These are phyloP conservation scores for Ernsta delagoae DNA, from an alignment of 2,888 invertebrate genomes.

Conservation along the genomic window DNA sequence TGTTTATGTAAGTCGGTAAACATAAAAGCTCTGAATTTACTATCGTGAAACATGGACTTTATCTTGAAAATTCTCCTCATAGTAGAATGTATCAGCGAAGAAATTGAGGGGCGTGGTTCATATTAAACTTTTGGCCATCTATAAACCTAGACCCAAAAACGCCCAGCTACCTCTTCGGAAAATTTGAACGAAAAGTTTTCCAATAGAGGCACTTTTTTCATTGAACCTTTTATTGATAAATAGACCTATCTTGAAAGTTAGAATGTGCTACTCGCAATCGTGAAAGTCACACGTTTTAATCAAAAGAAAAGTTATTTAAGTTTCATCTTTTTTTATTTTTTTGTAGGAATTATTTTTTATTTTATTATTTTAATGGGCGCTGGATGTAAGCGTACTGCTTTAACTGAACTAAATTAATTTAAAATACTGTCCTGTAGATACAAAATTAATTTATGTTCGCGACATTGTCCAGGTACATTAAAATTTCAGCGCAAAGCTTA, in stretches of 20 bases:
- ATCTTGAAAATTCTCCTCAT: conserved; percentile 23
- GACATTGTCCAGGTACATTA: no score
- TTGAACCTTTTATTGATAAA: conserved; percentile 5
- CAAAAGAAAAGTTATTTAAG: no score
- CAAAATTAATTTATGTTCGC: no score
- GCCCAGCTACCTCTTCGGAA: background rate
- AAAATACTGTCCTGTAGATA: no score
- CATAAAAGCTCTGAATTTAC: conserved; percentile 27
- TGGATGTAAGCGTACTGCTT: no score
- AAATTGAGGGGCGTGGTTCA: conserved; percentile 15
- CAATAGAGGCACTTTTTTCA: conserved; percentile 2
- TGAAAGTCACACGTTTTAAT: no score
- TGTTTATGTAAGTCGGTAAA: conserved; percentile 12
- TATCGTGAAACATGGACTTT: conserved; percentile 22
- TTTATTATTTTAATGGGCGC: no score
- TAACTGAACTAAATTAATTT: no score
- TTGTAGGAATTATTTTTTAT: no score
- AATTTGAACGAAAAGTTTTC: conserved; percentile 13
- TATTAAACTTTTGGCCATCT: conserved; percentile 23
- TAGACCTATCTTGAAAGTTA: background rate
- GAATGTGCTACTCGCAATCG: background rate
- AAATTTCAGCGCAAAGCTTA: no score
- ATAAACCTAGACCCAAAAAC: conserved; percentile 21
- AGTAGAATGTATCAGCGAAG: conserved; percentile 20
- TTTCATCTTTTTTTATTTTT: no score